phyloP scores from a whole-genome alignment of 1,140 invertebrate species.

The Rhizoglyphus robini region DNA sequence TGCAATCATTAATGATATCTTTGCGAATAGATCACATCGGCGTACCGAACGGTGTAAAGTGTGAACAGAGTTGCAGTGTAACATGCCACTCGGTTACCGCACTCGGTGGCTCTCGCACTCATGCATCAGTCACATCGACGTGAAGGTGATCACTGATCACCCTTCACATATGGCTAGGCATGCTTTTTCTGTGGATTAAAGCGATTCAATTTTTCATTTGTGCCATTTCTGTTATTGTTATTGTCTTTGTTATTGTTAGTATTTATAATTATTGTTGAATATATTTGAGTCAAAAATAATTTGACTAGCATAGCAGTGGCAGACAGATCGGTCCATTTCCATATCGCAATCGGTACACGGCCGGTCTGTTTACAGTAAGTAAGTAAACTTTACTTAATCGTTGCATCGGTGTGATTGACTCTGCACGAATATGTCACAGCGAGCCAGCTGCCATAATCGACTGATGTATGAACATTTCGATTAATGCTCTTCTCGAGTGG shows the following conservation, averaged over 20 bases:
- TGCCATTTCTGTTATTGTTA: no score
- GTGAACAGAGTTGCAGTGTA: no score
- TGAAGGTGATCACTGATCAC: no score
- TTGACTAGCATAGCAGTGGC: not conserved
- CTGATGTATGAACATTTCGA: constrained; percentile 4
- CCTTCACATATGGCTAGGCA: not conserved
- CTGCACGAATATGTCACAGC: not conserved
- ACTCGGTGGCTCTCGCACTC: no score
- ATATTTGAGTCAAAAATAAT: no score
- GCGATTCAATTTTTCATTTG: constrained; percentile 8
- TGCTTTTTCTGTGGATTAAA: not conserved
- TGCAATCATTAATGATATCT: constrained; percentile 12
- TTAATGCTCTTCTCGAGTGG: not conserved
- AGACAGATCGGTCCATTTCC: not conserved
- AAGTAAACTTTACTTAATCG: not conserved
- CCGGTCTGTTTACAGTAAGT: no score
- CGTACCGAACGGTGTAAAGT: not conserved
- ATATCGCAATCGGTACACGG: not conserved
- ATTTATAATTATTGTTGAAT: constrained; percentile 1
- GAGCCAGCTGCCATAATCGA: constrained; percentile 4
- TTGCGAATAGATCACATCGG: constrained; percentile 2
- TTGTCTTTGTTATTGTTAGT: not conserved
- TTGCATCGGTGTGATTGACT: not conserved
- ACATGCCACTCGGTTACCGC: no score
- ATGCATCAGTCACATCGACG: no score